Base-by-base conservation (phyloP, 2,797 vertebrate species). In the Liasis olivaceus region DNA sequence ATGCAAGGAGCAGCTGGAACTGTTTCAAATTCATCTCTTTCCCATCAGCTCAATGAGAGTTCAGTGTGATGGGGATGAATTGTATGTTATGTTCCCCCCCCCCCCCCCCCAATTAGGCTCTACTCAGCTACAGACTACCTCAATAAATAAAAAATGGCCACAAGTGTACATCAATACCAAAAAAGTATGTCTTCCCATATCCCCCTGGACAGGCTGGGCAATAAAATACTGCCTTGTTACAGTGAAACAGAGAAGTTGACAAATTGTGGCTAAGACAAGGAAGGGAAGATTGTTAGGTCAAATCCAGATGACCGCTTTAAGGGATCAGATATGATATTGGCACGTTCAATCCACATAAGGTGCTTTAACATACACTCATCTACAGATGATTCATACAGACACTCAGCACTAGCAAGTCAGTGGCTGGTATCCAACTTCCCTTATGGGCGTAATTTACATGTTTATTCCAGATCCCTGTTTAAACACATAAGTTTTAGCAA, bases 61-160 rank as follows among this genome's bases (percentile, higher is more conserved):
- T 90, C 84, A 91, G 87, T 31, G 13, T 8, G 77, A 89, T 72
- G 42, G 54, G 62, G 85, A 93, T 9, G 11, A 94, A 92, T 66
- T 1, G 14, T 91, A 28, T 17, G 56, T 77, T 72, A 36, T 14
- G 69, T 28, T 85, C 85, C 17, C n/a, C 22, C 22, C 12, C 42
- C 7, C 85, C 17, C 22, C 22, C 9, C 42, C 7, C 24, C 64
- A 31, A n/a, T 93, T 94, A 95, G 94, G 89, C 51, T 90, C 77
- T 85, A 69, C 88, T 96, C 84, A 93, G 89, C 54, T 77, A 95
- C 72, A 12, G 93, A 93, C 1, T 26, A 72, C 87, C 95, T 56
- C 93, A 92, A 26, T 93, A 94, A 94, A 8, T 88, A 95, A 92
- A 0, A 6, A 94, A 81, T 14, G 88, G 2, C 24, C n/a, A 90